Evolutionary conservation across 2,888 invertebrate genomes (phyloP), one percentile per base, ranked within the genome.

Genomic region (Cataglyphis rosenhaueri): DNA sequence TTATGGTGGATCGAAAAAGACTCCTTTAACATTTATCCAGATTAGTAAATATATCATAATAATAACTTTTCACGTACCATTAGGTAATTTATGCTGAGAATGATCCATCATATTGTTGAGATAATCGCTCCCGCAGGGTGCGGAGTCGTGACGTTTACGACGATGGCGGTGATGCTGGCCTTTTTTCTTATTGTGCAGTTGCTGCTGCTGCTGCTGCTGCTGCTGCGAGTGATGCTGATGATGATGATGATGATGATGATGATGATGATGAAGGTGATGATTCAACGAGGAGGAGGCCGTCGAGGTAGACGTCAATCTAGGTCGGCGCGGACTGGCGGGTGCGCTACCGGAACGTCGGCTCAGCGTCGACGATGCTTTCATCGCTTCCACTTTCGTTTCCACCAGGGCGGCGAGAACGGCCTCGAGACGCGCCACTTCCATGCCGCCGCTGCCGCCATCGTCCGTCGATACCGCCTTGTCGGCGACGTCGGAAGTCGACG

Each of bases 391-490:
- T 95, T 97, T 97, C 91, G 96, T 96, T 94, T 97, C 96, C 87
- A 97, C 96, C 86, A 97, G 95, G 88, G 97, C 96, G 79, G 97
- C 96, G 90, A 97, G 95, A 88, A 97, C 96, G 71, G 97, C 96
- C 94, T 97, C 97, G 92, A 96, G 95, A 90, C 96, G 96, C 86
- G 96, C 96, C 93, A 97, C 96, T 92, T 96, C 95, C 91, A 95
- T 92, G 85, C 94, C 94, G 85, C 94, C 94, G 75, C 91, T 91
- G 79, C 92, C 92, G 85, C 93, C 93, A 70, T 92, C 92, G 95
- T 97, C 97, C 91, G 97, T 97, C 93, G 97, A 97, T 90, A 97
- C 97, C 91, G 97, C 96, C 95, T 96, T 97, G 95, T 97, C 97
- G 93, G 96, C 96, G 95, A 95, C 94, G 91, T 95, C 94, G 88